Conservation (phyloP, 2,888 invertebrate species). For the Choreutis nemorana region DNA sequence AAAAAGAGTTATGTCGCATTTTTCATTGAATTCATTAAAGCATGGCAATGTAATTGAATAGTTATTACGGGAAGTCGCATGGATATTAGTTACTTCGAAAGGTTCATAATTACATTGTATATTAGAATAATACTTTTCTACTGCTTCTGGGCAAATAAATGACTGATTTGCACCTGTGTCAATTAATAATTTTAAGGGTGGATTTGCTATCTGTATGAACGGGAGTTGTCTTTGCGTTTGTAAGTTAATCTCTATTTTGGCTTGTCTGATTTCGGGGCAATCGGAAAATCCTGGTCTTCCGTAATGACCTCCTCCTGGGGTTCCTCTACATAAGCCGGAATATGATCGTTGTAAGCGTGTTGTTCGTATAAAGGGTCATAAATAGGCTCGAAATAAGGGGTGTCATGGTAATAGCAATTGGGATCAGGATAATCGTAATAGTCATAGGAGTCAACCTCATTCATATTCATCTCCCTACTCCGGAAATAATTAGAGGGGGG, state of each 20-base stretch:
- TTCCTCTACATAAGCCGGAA: too few relatives aligned
- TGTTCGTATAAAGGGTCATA: too few relatives aligned
- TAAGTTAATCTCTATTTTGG: conserved; percentile 16
- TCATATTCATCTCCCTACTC: not conserved
- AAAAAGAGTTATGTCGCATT: conserved; percentile 11
- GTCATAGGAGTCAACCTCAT: not conserved
- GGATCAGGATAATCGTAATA: not conserved
- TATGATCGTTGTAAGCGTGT: too few relatives aligned
- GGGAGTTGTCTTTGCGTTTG: conserved; percentile 13
- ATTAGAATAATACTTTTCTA: conserved; percentile 5
- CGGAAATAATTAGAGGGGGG: not conserved
- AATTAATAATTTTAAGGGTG: conserved; percentile 15
- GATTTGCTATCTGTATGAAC: conserved; percentile 13
- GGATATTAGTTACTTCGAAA: conserved; percentile 12
- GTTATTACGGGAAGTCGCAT: conserved; percentile 13
- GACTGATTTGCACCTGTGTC: conserved; percentile 17
- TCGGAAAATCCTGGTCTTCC: conserved; percentile 15
- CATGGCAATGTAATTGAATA: conserved; percentile 16
- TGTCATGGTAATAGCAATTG: not conserved
- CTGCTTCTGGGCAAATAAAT: conserved; percentile 14
- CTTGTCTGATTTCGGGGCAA: conserved; percentile 3
- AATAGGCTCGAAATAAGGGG: too few relatives aligned
- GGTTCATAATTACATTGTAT: conserved; percentile 9
- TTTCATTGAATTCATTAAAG: conserved; percentile 11
- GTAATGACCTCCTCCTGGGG: too few relatives aligned